These are phyloP conservation scores for Scaptodrosophila lebanonensis DNA, from an alignment of 1,140 invertebrate species.

Conservation along the genomic window DNA sequence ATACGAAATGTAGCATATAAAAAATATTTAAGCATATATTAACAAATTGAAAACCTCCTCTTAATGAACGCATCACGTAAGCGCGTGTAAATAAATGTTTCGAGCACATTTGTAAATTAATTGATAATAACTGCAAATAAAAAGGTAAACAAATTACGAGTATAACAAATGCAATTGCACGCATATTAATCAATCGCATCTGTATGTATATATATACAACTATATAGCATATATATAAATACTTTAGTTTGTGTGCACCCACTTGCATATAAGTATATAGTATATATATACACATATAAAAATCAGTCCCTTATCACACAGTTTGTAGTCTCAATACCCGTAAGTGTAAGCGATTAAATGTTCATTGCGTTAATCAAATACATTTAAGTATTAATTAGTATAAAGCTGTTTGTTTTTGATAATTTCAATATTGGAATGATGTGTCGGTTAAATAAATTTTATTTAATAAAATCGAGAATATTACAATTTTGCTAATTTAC, in stretches of 20 bases:
- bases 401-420: constrained; percentile 45
- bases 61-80: constrained; percentile 49
- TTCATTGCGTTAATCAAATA: constrained; percentile 51
- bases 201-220: constrained; percentile 9
- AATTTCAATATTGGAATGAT: constrained; percentile 37
- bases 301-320: constrained; percentile 5
- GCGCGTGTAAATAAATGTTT: constrained; percentile 60
- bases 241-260: constrained; percentile 6
- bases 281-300: constrained; percentile 22
- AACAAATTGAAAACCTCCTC: constrained; percentile 28
- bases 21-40: constrained; percentile 13
- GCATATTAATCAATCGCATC: constrained; percentile 3
- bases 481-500: neutral
- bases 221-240: constrained; percentile 12
- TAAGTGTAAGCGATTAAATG: constrained; percentile 11
- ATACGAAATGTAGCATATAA: constrained; percentile 44
- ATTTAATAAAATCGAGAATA: constrained; percentile 48
- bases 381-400: constrained; percentile 54
- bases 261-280: constrained; percentile 11
- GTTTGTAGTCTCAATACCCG: constrained; percentile 1
- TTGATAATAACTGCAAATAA: constrained; percentile 47
- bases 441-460: constrained; percentile 49
- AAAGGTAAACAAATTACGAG: constrained; percentile 21
- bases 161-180: neutral
- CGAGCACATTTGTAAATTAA: constrained; percentile 58